Evolutionary conservation across 2,797 vertebrate genomes (phyloP), one percentile per base, ranked within the genome.

Genomic region (Rhodeus uyekii): DNA sequence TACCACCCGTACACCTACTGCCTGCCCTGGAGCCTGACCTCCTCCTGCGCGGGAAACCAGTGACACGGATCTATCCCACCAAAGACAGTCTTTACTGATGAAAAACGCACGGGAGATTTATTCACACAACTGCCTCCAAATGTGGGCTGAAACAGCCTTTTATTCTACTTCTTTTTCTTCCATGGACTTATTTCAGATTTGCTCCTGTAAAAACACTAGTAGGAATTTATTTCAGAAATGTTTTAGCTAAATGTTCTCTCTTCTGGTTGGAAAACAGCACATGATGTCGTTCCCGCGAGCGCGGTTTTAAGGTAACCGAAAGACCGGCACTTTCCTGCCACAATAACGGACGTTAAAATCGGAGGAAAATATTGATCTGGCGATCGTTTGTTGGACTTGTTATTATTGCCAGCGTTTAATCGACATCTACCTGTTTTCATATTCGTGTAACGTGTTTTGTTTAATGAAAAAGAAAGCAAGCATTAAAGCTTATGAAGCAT

Each of bases 1-100:
- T 99, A 98, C 80, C 98, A 98, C 79, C 98, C 98, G 0, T 98
- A 99, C 83, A 93, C 95, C 38, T 99, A 99, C 94, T 99, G 98
- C 93, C 95, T 99, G 69, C 98, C 98, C 0, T 99, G 98, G 98
- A 96, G 97, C 63, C 95, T 99, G 42, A 96, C 72, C 32, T 58
- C 97, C 71, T 94, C 98, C 7, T 97, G 97, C 72, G 90, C 96
- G 2, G 96, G 92, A 80, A 95, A 94, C 63, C 95, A 94, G 90
- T 95, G 92, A 95, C 55, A 13, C 73, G n/a, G 93, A 94, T 94
- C 94, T 95, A 93, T 94, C 94, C 88, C 79, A 38, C 60, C 48
- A 27, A 75, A 50, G 78, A 78, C 46, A 14, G n/a, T 60, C 22
- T 34, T 44, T 24, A 16, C 69, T 14, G 60, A 80, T 29, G n/a